phyloP scores from a whole-genome alignment of 2,797 vertebrate genomes.

The Tokudaia tokunoshimensis region DNA sequence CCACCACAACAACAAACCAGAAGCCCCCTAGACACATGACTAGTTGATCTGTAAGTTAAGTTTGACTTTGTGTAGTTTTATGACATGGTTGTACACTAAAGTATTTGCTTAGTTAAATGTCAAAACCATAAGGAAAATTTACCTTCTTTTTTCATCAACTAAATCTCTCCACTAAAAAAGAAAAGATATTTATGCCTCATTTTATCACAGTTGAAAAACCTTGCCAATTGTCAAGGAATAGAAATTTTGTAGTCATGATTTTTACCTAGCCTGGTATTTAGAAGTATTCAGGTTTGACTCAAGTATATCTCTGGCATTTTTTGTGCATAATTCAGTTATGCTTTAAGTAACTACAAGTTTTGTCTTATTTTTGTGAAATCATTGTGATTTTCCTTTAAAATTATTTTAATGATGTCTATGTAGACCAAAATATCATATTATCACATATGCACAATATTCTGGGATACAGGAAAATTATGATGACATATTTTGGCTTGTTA shows the following conservation, averaged over 20 bases:
- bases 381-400: constrained; percentile 44
- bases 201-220: neutral
- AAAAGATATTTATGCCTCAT: neutral
- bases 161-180: constrained; percentile 6
- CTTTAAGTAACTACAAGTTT: constrained; percentile 45
- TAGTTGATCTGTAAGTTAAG: neutral
- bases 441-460: constrained; percentile 48
- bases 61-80: neutral
- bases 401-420: constrained; percentile 32
- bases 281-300: constrained; percentile 28
- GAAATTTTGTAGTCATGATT: neutral
- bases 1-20: neutral
- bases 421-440: constrained; percentile 56
- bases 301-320: constrained; percentile 48
- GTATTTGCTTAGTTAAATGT: constrained; percentile 29
- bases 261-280: neutral
- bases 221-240: neutral
- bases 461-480: constrained; percentile 69
- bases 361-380: constrained; percentile 52
- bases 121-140: constrained; percentile 50
- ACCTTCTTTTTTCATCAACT: constrained; percentile 36
- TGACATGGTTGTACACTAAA: neutral
- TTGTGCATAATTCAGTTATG: constrained; percentile 49
- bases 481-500: constrained; percentile 58
- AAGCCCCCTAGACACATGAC: neutral